A percentile compares a stretch with the other conserved stretches of the same genome.
Evolutionary conservation across 2,113 vertebrate species (phyloP).

Genomic region (Oryzias woworae): DNA sequence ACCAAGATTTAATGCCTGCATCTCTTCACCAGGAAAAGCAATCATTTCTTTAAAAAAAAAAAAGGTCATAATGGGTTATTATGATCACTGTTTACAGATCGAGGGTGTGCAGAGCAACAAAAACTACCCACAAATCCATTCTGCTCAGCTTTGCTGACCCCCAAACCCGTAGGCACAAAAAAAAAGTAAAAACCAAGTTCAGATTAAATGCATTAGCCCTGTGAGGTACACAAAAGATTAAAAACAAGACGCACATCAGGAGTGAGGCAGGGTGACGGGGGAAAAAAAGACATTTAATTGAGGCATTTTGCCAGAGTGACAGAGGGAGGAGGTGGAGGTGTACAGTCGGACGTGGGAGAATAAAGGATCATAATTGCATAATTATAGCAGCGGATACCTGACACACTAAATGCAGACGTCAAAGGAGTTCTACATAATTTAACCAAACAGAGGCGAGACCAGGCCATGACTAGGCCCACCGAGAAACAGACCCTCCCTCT

Average conservation of each 20-base stretch:
- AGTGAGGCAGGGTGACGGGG: conserved; percentile 7
- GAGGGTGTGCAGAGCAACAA: conserved; percentile 1
- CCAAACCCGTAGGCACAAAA: conserved; percentile 4
- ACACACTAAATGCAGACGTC: conserved; percentile 78
- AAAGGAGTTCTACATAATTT: conserved; percentile 82
- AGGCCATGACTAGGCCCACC: conserved; percentile 56
- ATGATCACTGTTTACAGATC: conserved; percentile 23
- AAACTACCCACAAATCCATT: conserved; percentile 27
- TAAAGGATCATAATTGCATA: conserved; percentile 82
- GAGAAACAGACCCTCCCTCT: conserved; percentile 42
- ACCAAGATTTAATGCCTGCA: no score
- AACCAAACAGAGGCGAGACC: conserved; percentile 79
- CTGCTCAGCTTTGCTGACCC: conserved; percentile 14
- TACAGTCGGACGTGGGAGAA: conserved; percentile 64
- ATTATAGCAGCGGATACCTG: conserved; percentile 81
- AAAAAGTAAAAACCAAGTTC: conserved; percentile 24
- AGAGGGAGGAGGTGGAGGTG: conserved; percentile 34
- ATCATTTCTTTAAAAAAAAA: no score
- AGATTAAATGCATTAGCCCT: conserved; percentile 23
- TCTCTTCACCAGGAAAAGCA: no score
- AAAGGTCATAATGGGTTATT: conserved; percentile 22
- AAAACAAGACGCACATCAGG: conserved; percentile 33
- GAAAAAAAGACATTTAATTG: conserved; percentile 46
- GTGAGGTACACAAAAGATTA: conserved; percentile 10
- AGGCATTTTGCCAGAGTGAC: conserved; percentile 46